A percentile compares a stretch with the other conserved stretches of the same genome.
These are phyloP conservation scores for Capra hircus DNA, from an alignment of 2,113 vertebrate genomes.

Conservation along the genomic window DNA sequence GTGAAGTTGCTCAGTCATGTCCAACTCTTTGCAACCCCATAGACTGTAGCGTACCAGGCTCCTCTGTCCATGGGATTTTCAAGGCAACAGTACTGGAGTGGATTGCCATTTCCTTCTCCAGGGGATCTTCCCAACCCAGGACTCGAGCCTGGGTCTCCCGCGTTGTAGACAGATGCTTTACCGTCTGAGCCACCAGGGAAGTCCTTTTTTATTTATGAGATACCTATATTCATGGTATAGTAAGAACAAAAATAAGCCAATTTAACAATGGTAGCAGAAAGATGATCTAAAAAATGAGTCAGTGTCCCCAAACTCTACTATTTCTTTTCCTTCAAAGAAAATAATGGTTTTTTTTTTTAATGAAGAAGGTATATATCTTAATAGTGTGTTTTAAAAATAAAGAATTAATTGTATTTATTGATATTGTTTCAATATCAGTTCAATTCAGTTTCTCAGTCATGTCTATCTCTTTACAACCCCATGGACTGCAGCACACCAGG, in stretches of 20 bases:
- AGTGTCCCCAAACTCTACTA: background rate
- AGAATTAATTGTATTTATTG: background rate
- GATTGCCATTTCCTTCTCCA: too few species aligned
- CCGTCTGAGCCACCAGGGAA: too few species aligned
- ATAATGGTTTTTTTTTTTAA: background rate
- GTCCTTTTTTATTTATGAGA: background rate
- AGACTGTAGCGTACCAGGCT: too few species aligned
- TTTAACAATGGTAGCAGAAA: background rate
- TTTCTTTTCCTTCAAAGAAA: background rate
- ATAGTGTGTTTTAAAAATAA: background rate
- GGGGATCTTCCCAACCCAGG: too few species aligned
- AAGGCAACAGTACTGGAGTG: too few species aligned
- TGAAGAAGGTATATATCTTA: background rate
- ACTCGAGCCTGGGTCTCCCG: accelerated
- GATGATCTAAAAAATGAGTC: background rate
- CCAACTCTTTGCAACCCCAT: accelerated
- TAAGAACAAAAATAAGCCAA: background rate
- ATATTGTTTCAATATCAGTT: background rate
- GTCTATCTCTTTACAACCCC: background rate
- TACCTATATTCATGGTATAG: background rate
- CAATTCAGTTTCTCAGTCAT: background rate
- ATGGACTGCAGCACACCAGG: background rate
- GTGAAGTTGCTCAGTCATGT: too few species aligned
- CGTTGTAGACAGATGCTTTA: too few species aligned
- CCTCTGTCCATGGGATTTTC: too few species aligned